Evolutionary conservation across 2,113 vertebrate genomes (phyloP).

Genomic region (Anser brachyrhynchus): DNA sequence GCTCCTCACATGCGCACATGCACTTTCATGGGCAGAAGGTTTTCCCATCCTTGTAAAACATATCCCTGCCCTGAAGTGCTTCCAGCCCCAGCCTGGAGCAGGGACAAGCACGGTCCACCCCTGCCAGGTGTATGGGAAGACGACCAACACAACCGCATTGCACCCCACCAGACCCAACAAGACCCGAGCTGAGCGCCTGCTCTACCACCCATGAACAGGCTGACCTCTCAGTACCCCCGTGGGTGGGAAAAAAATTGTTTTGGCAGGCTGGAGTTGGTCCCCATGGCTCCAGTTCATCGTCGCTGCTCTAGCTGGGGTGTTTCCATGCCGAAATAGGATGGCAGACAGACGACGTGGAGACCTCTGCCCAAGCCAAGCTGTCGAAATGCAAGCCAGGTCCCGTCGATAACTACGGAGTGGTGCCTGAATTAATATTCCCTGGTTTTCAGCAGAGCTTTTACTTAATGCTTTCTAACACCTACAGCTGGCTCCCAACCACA

Average conservation of each 20-base stretch:
- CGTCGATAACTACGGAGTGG: background rate
- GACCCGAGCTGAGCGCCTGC: background rate
- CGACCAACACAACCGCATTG: no score
- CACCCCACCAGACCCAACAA: background rate
- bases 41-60: background rate
- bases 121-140: background rate
- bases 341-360: background rate
- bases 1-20: background rate
- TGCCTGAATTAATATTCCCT: background rate
- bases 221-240: background rate
- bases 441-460: background rate
- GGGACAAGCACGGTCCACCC: background rate
- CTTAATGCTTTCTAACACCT: background rate
- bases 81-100: background rate
- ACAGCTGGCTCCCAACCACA: background rate
- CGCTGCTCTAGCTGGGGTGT: background rate
- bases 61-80: background rate
- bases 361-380: background rate
- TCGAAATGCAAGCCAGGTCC: background rate
- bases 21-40: background rate
- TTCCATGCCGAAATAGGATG: background rate
- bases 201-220: background rate
- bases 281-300: background rate
- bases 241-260: background rate
- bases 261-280: background rate